A percentile compares a stretch with the other conserved stretches of the same genome.
These are phyloP conservation scores for Monopterus albus DNA, from an alignment of 2,113 vertebrate species.

Conservation along the genomic window DNA sequence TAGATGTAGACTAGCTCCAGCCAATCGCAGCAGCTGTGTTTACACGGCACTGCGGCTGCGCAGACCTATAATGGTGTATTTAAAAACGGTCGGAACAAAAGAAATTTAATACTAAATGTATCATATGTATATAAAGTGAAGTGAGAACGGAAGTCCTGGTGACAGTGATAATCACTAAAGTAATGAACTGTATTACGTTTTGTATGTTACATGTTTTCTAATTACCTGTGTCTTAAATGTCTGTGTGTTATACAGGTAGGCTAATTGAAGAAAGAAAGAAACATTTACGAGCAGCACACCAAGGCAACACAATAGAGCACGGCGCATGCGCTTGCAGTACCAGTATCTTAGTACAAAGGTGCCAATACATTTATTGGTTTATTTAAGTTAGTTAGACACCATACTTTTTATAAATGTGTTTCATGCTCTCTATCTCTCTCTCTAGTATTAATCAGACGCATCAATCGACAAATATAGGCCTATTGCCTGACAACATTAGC, in stretches of 20 bases:
- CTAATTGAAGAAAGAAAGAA: rapidly evolving
- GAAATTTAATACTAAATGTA: too few species aligned
- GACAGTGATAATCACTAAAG: rapidly evolving
- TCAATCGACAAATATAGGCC: neutral
- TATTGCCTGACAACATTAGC: neutral
- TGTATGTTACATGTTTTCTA: neutral
- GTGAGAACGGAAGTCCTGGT: rapidly evolving
- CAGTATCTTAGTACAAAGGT: neutral
- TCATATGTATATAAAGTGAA: neutral
- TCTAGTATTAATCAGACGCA: neutral
- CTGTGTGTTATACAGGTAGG: rapidly evolving
- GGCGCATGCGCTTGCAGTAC: too few species aligned
- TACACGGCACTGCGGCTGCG: conserved; percentile 80
- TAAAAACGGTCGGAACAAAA: rapidly evolving
- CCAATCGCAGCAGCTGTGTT: conserved; percentile 71
- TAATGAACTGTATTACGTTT: too few species aligned
- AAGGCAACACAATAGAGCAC: conserved; percentile 17
- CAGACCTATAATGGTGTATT: conserved; percentile 20
- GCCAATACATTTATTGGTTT: neutral
- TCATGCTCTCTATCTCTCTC: too few species aligned
- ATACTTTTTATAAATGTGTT: neutral
- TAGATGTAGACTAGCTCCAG: conserved; percentile 3
- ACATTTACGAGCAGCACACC: neutral
- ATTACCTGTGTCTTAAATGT: too few species aligned
- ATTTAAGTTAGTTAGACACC: too few species aligned